Evolutionary conservation across 2,888 invertebrate genomes (phyloP), one percentile per base, ranked within the genome.

Genomic region (Poecilus cupreus): DNA sequence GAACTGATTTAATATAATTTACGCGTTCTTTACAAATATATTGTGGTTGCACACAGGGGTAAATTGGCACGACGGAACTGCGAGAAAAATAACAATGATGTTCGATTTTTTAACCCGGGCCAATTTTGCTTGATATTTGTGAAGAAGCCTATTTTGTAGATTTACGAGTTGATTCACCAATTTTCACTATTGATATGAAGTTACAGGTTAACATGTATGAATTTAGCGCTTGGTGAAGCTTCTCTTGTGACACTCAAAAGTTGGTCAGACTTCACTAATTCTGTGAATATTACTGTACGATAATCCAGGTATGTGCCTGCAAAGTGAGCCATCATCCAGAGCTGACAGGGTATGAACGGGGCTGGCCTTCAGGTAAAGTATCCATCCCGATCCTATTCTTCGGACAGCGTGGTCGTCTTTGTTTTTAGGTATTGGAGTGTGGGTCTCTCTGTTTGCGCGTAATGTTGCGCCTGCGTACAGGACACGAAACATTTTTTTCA

Each of bases 261-360:
- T 75, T 74, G 81, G 75, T 57, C 64, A 75, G 49, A 75, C 75
- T 81, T 81, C 81, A 81, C 88, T 88, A 88, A 88, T 88, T 87
- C 87, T 87, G 86, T 88, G 87, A 88, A 88, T 88, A 87, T 88
- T 88, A 88, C 87, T 88, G 88, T 88, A 88, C 86, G 86, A 88
- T 87, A 88, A 88, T 87, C 87, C 88, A 88, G 88, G 88, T 88
- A 87, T 87, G 86, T 88, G 87, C 87, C 86, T 85, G 86, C 86
- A 86, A 86, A 87, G 74, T 81, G 86, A 85, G 84, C 84, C 86
- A 85, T 86, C 86, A 84, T 84, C 84, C 84, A 83, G 84, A 82
- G 86, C 86, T 85, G 84, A 84, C 86, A 85, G 85, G 84, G 87
- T 88, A 87, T 86, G 85, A 86, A 85, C 85, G 86, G 85, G 86